These are phyloP conservation scores for Leptopilina clavipes DNA, from an alignment of 1,140 invertebrate genomes.

Conservation along the genomic window DNA sequence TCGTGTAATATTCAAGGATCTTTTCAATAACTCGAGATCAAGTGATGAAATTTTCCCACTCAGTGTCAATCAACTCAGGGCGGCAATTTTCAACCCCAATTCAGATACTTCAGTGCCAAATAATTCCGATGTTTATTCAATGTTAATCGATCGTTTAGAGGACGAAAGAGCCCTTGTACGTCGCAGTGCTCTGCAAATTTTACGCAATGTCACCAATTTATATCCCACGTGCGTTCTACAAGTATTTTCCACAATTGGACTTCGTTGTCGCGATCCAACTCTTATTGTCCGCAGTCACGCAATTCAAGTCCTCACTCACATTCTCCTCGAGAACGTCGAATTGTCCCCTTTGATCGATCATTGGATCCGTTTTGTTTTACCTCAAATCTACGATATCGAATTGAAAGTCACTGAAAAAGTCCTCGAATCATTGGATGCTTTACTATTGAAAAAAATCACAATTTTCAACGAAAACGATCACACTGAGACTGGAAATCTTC, in stretches of 20 bases:
- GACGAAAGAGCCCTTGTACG: slow-evolving; percentile 79
- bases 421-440: slow-evolving; percentile 68
- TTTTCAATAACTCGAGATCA: slow-evolving; percentile 68
- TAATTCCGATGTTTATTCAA: slow-evolving; percentile 67
- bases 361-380: slow-evolving; percentile 76
- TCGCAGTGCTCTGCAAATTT: slow-evolving; percentile 76
- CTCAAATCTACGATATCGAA: slow-evolving; percentile 79
- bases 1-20: slow-evolving; percentile 66
- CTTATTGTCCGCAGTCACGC: slow-evolving; percentile 77
- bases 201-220: slow-evolving; percentile 63
- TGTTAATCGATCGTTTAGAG: slow-evolving; percentile 73
- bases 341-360: slow-evolving; percentile 69
- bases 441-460: slow-evolving; percentile 59
- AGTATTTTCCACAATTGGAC: slow-evolving; percentile 66
- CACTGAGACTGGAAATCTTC: slow-evolving; percentile 55
- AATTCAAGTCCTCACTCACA: slow-evolving; percentile 75
- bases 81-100: slow-evolving; percentile 54
- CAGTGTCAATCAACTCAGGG: slow-evolving; percentile 52
- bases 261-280: slow-evolving; percentile 76
- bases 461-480: slow-evolving; percentile 18
- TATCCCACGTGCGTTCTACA: slow-evolving; percentile 48
- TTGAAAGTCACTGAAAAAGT: slow-evolving; percentile 79
- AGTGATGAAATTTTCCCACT: slow-evolving; percentile 54
- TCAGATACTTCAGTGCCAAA: too few species aligned
- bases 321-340: slow-evolving; percentile 73